Conservation (phyloP, 2,888 invertebrate species). For the Drosophila lutescens region DNA sequence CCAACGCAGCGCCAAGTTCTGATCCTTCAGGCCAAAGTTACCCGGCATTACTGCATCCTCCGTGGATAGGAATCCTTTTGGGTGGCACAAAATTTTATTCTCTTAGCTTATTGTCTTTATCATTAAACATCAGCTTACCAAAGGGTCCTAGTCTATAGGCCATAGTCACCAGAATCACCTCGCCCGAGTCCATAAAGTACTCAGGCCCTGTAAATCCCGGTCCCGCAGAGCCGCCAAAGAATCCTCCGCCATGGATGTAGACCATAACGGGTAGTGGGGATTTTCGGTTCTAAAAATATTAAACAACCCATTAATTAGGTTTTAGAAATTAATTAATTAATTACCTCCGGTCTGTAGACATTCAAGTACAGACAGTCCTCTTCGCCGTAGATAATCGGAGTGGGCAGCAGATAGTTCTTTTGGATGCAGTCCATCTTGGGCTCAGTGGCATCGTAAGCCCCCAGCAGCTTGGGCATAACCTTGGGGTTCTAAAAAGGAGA, state of each 20-base stretch:
- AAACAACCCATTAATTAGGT: neutral
- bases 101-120: no score
- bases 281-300: neutral
- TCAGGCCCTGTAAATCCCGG: slow-evolving; percentile 85
- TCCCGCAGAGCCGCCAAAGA: slow-evolving; percentile 85
- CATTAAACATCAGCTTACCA: slow-evolving; percentile 52
- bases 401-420: slow-evolving; percentile 84
- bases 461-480: slow-evolving; percentile 64
- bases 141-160: slow-evolving; percentile 84
- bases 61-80: slow-evolving; percentile 85
- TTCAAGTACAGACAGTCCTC: slow-evolving; percentile 86
- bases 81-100: neutral
- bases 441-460: slow-evolving; percentile 77
- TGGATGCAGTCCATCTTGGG: slow-evolving; percentile 85
- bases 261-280: slow-evolving; percentile 85
- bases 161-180: slow-evolving; percentile 85
- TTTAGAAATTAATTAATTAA: no score
- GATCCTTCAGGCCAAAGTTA: slow-evolving; percentile 85
- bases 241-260: slow-evolving; percentile 86
- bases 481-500: slow-evolving; percentile 24
- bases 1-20: slow-evolving; percentile 85
- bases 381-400: slow-evolving; percentile 82
- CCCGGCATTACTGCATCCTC: slow-evolving; percentile 85
- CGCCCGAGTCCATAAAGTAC: slow-evolving; percentile 85
- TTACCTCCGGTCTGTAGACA: slow-evolving; percentile 84